Conservation (phyloP, 2,888 invertebrate species). For the Toxonevra muliebris region DNA sequence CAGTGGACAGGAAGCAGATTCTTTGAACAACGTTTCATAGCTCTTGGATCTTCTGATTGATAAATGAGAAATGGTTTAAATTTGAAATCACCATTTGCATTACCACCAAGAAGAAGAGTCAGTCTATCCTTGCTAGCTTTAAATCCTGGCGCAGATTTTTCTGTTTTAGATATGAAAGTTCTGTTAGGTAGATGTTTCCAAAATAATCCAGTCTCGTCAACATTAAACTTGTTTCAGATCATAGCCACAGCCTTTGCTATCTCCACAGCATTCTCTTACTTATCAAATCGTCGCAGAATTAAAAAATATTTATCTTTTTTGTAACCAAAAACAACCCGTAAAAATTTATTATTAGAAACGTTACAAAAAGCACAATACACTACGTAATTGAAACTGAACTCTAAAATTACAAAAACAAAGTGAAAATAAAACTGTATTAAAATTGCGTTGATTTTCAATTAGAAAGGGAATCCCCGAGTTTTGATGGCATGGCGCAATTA, state of each 20-base stretch:
- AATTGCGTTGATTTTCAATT: no score
- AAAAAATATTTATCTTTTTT: constrained; percentile 24
- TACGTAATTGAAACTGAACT: constrained; percentile 17
- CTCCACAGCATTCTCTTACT: constrained; percentile 40
- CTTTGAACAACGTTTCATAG: constrained; percentile 50
- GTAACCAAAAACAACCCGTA: constrained; percentile 25
- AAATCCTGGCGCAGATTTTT: constrained; percentile 41
- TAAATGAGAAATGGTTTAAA: constrained; percentile 57
- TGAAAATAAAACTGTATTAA: not conserved
- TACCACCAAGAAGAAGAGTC: constrained; percentile 28
- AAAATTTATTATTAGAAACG: constrained; percentile 26
- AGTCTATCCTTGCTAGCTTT: constrained; percentile 34
- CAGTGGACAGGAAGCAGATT: constrained; percentile 49
- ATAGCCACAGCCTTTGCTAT: constrained; percentile 32
- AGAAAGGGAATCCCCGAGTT: no score
- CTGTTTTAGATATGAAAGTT: constrained; percentile 40
- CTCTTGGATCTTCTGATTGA: constrained; percentile 51
- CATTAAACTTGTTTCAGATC: no score
- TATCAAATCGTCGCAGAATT: constrained; percentile 40
- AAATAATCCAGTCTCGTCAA: constrained; percentile 41
- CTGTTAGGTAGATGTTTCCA: constrained; percentile 41
- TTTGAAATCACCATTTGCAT: constrained; percentile 47
- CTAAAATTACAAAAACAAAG: not conserved
- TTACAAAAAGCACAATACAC: constrained; percentile 25
- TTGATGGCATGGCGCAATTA: no score